These are phyloP conservation scores for Paracanthobrama guichenoti DNA, from an alignment of 2,113 vertebrate species.

Conservation along the genomic window DNA sequence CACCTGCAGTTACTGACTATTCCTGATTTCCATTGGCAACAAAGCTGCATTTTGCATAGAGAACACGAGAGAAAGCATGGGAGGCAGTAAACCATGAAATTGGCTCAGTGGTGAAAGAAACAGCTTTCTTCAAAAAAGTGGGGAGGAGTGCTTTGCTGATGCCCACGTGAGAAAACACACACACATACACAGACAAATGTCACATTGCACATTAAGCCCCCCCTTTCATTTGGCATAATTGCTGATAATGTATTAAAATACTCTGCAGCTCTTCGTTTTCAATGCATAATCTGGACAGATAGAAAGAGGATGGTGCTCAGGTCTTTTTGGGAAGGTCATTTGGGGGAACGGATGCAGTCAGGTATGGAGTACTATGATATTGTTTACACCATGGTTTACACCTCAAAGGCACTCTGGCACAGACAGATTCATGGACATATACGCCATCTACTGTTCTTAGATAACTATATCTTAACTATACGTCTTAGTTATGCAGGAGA, in stretches of 20 bases:
- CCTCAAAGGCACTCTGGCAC: neutral
- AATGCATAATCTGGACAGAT: neutral
- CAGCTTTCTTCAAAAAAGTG: slow-evolving; percentile 30
- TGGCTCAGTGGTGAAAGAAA: slow-evolving; percentile 18
- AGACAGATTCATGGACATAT: slow-evolving; percentile 8
- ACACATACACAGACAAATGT: slow-evolving; percentile 10
- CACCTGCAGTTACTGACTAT: slow-evolving; percentile 49
- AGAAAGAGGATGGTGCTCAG: neutral
- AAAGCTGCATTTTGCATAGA: slow-evolving; percentile 56
- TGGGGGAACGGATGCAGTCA: neutral
- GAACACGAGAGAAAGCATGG: slow-evolving; percentile 36
- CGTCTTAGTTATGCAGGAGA: neutral
- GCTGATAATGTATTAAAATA: neutral
- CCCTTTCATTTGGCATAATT: neutral
- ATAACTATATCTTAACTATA: no score
- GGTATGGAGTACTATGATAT: neutral
- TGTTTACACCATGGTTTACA: neutral
- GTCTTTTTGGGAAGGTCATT: neutral
- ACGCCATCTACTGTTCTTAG: slow-evolving; percentile 11
- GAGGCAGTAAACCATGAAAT: slow-evolving; percentile 42
- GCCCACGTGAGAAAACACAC: neutral
- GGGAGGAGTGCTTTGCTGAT: slow-evolving; percentile 20
- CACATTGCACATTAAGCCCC: neutral
- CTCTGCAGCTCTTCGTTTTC: neutral
- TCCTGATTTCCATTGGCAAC: slow-evolving; percentile 56